Evolutionary conservation across 2,113 vertebrate genomes (phyloP).

Genomic region (Coptodon rendalli): DNA sequence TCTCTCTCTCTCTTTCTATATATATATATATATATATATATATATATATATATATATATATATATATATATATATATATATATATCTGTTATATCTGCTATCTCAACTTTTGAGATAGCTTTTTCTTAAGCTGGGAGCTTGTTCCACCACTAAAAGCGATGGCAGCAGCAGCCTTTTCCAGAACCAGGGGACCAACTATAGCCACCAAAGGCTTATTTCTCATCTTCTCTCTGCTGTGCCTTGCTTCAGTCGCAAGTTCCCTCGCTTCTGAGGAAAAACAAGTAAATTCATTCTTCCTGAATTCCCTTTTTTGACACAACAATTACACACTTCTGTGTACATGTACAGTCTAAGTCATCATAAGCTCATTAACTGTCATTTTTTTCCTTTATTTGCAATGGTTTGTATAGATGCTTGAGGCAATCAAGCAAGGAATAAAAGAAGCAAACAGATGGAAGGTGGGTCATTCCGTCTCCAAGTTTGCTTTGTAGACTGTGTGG

Average conservation of each 20-base stretch:
- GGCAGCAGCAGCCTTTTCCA: neutral
- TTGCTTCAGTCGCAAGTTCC: neutral
- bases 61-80: too few species aligned
- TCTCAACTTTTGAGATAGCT: too few species aligned
- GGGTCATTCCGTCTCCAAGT: neutral
- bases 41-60: too few species aligned
- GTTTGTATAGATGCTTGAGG: neutral
- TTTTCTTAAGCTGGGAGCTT: neutral
- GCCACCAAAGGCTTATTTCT: neutral
- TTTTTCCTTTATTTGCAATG: neutral
- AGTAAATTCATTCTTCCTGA: neutral
- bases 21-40: too few species aligned
- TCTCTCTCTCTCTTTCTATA: too few species aligned
- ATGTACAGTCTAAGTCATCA: neutral
- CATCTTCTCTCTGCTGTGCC: neutral
- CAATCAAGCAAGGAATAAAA: neutral
- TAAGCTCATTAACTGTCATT: neutral
- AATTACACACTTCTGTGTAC: neutral
- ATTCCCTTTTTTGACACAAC: neutral
- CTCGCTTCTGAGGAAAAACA: neutral
- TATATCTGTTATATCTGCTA: too few species aligned
- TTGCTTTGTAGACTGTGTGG: neutral
- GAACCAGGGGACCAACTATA: neutral
- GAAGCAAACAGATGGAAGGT: neutral
- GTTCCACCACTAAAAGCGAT: neutral